Evolutionary conservation across 2,797 vertebrate genomes (phyloP).

Genomic region (Lophius americanus): DNA sequence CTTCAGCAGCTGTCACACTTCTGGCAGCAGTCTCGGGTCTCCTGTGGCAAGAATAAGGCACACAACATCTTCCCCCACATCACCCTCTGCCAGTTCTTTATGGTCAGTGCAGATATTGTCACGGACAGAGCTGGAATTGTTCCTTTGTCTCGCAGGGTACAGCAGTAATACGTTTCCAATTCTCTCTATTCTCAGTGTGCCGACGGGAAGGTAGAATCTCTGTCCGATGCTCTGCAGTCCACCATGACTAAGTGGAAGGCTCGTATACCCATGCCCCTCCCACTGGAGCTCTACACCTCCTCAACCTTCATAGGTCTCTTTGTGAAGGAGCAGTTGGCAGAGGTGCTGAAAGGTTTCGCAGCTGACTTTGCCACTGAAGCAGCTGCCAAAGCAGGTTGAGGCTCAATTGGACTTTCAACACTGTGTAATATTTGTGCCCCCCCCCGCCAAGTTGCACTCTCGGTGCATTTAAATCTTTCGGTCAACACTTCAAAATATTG

Average conservation of each 20-base stretch:
- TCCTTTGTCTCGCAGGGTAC: conserved; percentile 1
- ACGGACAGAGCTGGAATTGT: too few relatives aligned
- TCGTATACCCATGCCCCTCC: conserved; percentile 89
- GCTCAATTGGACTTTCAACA: too few relatives aligned
- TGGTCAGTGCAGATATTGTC: conserved; percentile 76
- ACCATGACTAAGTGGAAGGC: conserved; percentile 91
- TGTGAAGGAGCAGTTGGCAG: conserved; percentile 94
- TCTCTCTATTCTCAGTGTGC: conserved; percentile 84
- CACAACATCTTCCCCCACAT: conserved; percentile 99
- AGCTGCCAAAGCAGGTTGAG: conserved; percentile 89
- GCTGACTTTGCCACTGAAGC: conserved; percentile 93
- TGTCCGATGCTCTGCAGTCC: conserved; percentile 90
- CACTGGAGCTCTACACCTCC: conserved; percentile 94
- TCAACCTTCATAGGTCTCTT: conserved; percentile 99
- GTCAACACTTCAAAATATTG: neutral
- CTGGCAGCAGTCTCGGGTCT: conserved; percentile 95
- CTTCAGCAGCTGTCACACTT: conserved; percentile 95
- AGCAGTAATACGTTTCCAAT: neutral
- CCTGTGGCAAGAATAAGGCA: conserved; percentile 98
- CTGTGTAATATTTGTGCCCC: neutral
- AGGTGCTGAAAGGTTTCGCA: conserved; percentile 94
- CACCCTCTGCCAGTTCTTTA: conserved; percentile 99
- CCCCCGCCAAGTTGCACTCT: neutral
- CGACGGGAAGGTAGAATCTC: conserved; percentile 92
- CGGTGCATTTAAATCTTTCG: neutral